Evolutionary conservation across 1,140 invertebrate species (phyloP), one percentile per base, ranked within the genome.

Genomic region (Cataglyphis hispanica): DNA sequence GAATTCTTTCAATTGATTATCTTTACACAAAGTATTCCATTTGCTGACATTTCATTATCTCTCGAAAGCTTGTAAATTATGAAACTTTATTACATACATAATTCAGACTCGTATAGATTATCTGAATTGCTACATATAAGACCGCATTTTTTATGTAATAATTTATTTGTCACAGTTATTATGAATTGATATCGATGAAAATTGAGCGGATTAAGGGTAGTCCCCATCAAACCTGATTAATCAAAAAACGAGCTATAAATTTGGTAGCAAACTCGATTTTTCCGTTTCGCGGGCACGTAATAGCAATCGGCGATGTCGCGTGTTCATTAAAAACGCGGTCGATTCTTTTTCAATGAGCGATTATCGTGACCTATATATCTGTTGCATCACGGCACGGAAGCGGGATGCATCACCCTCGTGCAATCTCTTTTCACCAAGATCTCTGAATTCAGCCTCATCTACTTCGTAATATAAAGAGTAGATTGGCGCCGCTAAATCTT

Each of bases 401-500:
- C 60, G n/a, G 31, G 66, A 72, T 58, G 37, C 64, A 69, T 80
- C 77, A 22, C 27, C 16, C 31, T 43, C 22, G 22, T 37, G 78
- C 66, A 72, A 70, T 67, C 53, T 72, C 78, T 72, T 37, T 72
- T 60, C 78, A 50, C 34, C 13, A 37, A 67, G 64, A 70, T 80
- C 77, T 80, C 53, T 31, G 67, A 83, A 83, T 83, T 72, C 63
- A 61, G 64, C 46, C 63, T 80, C 56, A 60, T 69, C 84, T 70
- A 43, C 46, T 66, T 31, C 50, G 72, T 86, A 84, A 84, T 84
- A 63, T 67, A 67, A 84, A 86, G 85, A 85, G 80, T 76, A 84
- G 83, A 86, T 86, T 84, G 83, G 70, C 46, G 60, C 70, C 58
- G 81, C 50, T 86, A 84, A 86, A 86, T 86, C 85, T 84, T 86